Evolutionary conservation across 2,113 vertebrate species (phyloP).

Genomic region (Hassar affinis): DNA sequence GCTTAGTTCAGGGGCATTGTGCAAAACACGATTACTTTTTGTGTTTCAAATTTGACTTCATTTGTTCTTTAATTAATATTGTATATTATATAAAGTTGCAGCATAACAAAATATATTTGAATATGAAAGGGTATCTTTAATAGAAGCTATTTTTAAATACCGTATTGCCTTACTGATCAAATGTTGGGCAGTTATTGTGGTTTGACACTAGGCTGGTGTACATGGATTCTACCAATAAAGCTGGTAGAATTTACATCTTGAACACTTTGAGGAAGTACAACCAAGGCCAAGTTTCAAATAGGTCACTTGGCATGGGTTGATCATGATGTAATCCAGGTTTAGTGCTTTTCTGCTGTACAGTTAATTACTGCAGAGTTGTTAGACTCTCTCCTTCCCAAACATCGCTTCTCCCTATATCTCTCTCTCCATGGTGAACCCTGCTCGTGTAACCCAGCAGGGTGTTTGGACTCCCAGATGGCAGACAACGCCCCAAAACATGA

Average conservation of each 20-base stretch:
- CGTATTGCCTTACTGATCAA: not conserved
- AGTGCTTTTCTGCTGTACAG: not conserved
- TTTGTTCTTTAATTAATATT: not conserved
- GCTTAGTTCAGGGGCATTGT: not conserved
- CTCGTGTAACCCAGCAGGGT: constrained; percentile 29
- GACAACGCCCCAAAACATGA: constrained; percentile 52
- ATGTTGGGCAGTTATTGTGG: not conserved
- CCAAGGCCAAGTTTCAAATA: not conserved
- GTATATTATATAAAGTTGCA: not conserved
- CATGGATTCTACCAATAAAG: not conserved
- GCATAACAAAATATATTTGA: too few species aligned
- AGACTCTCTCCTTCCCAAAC: not conserved
- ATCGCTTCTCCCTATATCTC: not conserved
- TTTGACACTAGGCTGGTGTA: too few species aligned
- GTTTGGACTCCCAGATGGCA: constrained; percentile 43
- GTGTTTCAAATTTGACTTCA: not conserved
- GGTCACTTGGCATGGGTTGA: not conserved
- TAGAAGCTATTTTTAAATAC: too few species aligned
- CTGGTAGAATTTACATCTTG: not conserved
- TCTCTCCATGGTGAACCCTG: not conserved
- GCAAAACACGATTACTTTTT: too few species aligned
- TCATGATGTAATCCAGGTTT: not conserved
- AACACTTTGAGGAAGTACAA: not conserved
- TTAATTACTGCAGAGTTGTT: not conserved
- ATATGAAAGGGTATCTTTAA: too few species aligned